Evolutionary conservation across 2,888 invertebrate species (phyloP).

Genomic region (Lasioglossum malachurum): DNA sequence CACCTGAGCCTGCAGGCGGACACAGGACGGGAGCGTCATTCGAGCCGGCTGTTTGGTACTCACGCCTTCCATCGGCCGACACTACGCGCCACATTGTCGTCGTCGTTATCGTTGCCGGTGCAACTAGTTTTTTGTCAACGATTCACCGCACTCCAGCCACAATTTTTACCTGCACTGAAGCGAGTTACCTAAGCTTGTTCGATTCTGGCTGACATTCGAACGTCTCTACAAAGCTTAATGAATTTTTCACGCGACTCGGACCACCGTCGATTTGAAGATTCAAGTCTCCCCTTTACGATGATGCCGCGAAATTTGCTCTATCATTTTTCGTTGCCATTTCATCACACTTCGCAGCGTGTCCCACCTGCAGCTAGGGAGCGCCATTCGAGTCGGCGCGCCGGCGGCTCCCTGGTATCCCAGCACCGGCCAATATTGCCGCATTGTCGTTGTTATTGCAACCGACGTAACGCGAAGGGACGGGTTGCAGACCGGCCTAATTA

Average conservation of each 20-base stretch:
- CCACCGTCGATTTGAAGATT: not conserved
- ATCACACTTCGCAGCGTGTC: not conserved
- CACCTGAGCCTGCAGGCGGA: constrained; percentile 84
- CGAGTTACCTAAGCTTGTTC: not conserved
- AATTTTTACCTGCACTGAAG: not conserved
- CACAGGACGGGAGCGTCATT: constrained; percentile 73
- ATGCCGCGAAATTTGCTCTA: too few relatives aligned
- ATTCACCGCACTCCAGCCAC: not conserved
- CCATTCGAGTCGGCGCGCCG: not conserved
- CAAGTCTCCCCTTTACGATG: not conserved
- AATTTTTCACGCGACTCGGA: not conserved
- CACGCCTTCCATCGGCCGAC: constrained; percentile 56
- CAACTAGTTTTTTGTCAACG: not conserved
- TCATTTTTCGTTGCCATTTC: not conserved
- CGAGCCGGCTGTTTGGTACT: constrained; percentile 79
- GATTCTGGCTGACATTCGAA: not conserved
- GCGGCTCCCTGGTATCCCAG: not conserved
- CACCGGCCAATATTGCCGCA: not conserved
- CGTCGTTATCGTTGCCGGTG: not conserved
- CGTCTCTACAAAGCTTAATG: not conserved
- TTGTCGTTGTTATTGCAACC: constrained; percentile 37
- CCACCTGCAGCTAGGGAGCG: not conserved
- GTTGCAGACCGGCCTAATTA: constrained; percentile 49
- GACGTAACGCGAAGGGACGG: not conserved
- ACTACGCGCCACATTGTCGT: not conserved